phyloP scores from a whole-genome alignment of 2,113 vertebrate genomes.

The Festucalex cinctus region DNA sequence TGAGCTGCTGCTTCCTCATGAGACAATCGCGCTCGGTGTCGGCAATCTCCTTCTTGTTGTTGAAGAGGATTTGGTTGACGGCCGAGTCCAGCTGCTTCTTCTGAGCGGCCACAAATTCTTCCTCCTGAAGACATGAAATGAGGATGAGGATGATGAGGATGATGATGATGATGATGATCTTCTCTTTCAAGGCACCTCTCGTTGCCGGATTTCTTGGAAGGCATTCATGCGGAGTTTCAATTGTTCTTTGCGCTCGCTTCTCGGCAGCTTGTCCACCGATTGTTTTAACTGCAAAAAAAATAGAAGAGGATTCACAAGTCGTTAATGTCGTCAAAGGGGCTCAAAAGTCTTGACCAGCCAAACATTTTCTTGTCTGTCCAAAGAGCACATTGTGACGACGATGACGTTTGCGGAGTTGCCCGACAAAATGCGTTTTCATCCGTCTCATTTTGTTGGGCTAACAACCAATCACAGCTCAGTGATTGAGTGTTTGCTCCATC shows the following conservation, averaged over 20 bases:
- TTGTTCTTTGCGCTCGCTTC: conserved; percentile 82
- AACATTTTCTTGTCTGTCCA: too few relatives aligned
- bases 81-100: conserved; percentile 79
- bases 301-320: background rate
- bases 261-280: conserved; percentile 84
- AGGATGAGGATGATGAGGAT: background rate
- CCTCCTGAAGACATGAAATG: conserved; percentile 72
- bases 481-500: too few relatives aligned
- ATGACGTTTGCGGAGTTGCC: too few relatives aligned
- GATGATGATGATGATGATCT: background rate
- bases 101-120: conserved; percentile 80
- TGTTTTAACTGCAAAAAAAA: conserved; percentile 77
- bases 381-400: too few relatives aligned
- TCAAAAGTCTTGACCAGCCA: too few relatives aligned
- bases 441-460: too few relatives aligned
- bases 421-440: too few relatives aligned
- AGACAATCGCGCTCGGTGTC: conserved; percentile 86
- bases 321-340: too few relatives aligned
- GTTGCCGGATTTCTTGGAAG: conserved; percentile 77
- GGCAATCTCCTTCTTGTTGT: conserved; percentile 86
- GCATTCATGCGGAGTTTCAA: conserved; percentile 80
- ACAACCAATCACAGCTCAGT: too few relatives aligned
- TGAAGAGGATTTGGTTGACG: conserved; percentile 78
- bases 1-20: conserved; percentile 84
- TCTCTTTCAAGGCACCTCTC: conserved; percentile 64